A percentile compares a stretch with the other conserved stretches of the same genome.
Evolutionary conservation across 2,113 vertebrate genomes (phyloP).

Genomic region (Paralichthys olivaceus): DNA sequence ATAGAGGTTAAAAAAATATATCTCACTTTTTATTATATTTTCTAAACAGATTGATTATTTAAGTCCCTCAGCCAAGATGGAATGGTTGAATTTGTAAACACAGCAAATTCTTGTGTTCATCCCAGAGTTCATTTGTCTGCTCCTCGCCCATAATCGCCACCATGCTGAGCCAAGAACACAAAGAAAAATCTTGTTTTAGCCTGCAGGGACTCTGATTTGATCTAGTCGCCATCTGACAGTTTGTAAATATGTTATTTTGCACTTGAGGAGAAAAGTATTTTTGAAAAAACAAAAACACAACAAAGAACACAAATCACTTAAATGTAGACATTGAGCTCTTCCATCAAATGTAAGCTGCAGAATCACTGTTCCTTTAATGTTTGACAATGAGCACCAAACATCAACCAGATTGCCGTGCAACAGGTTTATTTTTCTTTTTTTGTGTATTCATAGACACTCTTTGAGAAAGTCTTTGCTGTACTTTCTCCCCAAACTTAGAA

Average conservation of each 20-base stretch:
- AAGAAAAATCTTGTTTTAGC: slow-evolving; percentile 33
- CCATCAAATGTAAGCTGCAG: too few species aligned
- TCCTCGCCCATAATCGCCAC: slow-evolving; percentile 32
- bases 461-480: neutral
- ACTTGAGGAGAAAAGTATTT: neutral
- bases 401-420: too few species aligned
- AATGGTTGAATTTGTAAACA: slow-evolving; percentile 6
- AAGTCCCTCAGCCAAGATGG: slow-evolving; percentile 15
- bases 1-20: too few species aligned
- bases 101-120: neutral
- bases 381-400: too few species aligned
- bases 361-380: too few species aligned
- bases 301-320: neutral
- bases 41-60: neutral
- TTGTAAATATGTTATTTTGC: neutral
- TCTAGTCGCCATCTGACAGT: slow-evolving; percentile 10
- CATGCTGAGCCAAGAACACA: slow-evolving; percentile 33
- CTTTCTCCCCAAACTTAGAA: neutral
- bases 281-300: neutral
- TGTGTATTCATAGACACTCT: too few species aligned
- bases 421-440: too few species aligned
- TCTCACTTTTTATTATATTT: neutral
- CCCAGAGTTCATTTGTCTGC: slow-evolving; percentile 26
- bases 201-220: slow-evolving; percentile 41
- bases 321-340: neutral